Percentiles rank a stretch among this genome's conserved stretches.
Conservation (phyloP, 1,140 invertebrate genomes). For the Anadara kagoshimensis region DNA sequence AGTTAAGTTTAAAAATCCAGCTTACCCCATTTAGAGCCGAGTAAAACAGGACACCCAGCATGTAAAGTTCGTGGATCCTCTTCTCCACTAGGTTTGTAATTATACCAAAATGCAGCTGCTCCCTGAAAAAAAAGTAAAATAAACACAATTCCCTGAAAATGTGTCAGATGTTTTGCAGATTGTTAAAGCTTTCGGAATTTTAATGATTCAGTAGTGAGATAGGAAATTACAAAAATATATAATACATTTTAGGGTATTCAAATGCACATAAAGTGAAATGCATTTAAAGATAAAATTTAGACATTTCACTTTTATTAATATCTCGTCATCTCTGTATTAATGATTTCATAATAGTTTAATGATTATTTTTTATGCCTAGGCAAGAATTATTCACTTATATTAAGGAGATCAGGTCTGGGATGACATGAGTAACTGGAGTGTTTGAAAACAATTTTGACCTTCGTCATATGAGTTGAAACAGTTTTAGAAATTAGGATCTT, state of each 20-base stretch:
- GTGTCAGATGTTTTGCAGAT: not conserved
- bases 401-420: too few species aligned
- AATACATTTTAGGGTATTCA: not conserved
- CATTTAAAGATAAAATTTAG: too few species aligned
- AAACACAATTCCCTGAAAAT: not conserved
- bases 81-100: slow-evolving; percentile 89
- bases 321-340: too few species aligned
- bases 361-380: too few species aligned
- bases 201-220: not conserved
- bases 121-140: slow-evolving; percentile 35
- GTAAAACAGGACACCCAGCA: slow-evolving; percentile 95
- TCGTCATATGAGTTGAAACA: too few species aligned
- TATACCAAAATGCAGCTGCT: slow-evolving; percentile 94
- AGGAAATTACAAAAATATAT: not conserved
- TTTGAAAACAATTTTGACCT: too few species aligned
- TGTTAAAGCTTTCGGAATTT: not conserved
- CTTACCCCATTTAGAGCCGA: slow-evolving; percentile 93
- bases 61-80: slow-evolving; percentile 93
- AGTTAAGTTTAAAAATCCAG: too few species aligned
- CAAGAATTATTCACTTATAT: too few species aligned
- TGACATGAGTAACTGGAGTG: too few species aligned
- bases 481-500: too few species aligned
- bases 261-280: not conserved
- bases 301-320: too few species aligned
- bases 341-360: too few species aligned